Percentiles rank a stretch among this genome's conserved stretches.
These are phyloP conservation scores for Linepithema humile DNA, from an alignment of 1,140 invertebrate species.

Conservation along the genomic window DNA sequence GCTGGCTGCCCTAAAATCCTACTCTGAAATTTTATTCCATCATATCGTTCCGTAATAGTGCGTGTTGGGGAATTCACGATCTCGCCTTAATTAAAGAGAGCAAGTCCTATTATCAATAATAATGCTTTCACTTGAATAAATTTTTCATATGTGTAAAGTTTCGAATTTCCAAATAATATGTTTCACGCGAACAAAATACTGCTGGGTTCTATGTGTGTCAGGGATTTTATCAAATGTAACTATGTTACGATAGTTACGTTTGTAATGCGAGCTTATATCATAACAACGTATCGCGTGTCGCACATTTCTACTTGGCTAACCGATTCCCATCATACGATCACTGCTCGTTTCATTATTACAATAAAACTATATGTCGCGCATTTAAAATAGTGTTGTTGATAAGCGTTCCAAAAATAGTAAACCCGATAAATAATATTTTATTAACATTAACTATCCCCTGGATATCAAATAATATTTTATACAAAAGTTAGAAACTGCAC, in stretches of 20 bases:
- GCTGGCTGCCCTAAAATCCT: slow-evolving; percentile 3
- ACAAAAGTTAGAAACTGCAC: background rate
- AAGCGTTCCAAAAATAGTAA: background rate
- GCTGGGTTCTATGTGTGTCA: background rate
- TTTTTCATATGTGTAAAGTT: too few relatives aligned
- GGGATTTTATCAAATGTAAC: slow-evolving; percentile 2
- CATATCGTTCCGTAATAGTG: background rate
- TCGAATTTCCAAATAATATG: slow-evolving; percentile 7
- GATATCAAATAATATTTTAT: background rate
- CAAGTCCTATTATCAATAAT: background rate
- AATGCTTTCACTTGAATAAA: background rate
- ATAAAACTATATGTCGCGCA: background rate
- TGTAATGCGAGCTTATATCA: slow-evolving; percentile 9
- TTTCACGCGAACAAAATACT: background rate
- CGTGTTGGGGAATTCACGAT: slow-evolving; percentile 1
- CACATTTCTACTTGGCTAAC: slow-evolving; percentile 1
- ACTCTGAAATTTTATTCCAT: slow-evolving; percentile 19
- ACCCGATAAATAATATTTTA: background rate
- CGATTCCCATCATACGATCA: background rate
- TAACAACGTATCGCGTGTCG: background rate
- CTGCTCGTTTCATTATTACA: background rate
- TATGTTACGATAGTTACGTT: slow-evolving; percentile 2
- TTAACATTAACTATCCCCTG: background rate
- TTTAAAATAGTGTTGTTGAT: background rate
- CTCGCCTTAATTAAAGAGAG: background rate